Conservation (phyloP, 2,113 vertebrate species). For the Rissa tridactyla region DNA sequence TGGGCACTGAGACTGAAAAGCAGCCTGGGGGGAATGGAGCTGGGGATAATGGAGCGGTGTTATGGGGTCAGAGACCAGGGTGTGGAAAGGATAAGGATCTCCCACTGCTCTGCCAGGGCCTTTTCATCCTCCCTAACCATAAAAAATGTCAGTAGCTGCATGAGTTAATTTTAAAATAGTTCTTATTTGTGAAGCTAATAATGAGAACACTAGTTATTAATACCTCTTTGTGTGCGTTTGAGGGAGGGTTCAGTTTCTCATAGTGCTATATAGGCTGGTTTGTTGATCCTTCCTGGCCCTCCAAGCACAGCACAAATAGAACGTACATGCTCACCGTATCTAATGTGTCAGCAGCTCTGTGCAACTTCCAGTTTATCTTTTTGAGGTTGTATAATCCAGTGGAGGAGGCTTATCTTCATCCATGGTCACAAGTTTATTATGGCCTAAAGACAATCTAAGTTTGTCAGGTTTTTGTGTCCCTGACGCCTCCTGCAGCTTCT, state of each 20-base stretch:
- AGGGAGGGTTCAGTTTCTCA: not conserved
- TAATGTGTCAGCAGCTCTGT: not conserved
- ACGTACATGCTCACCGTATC: fast-evolving
- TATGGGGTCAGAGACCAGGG: not conserved
- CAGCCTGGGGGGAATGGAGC: not conserved
- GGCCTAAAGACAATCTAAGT: not conserved
- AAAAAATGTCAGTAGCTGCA: not conserved
- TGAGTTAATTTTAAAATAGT: not conserved
- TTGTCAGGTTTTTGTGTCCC: not conserved
- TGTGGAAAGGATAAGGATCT: fast-evolving
- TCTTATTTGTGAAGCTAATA: not conserved
- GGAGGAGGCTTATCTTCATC: not conserved
- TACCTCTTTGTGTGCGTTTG: not conserved
- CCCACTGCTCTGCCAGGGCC: not conserved
- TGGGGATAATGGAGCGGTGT: not conserved
- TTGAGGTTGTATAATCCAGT: not conserved
- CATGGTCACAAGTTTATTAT: not conserved
- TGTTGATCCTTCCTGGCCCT: not conserved
- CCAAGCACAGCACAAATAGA: not conserved
- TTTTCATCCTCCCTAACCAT: not conserved
- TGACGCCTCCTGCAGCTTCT: not conserved
- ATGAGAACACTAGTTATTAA: not conserved
- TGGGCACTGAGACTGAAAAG: not conserved
- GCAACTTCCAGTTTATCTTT: not conserved
- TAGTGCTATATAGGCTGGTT: not conserved